Evolutionary conservation across 2,797 vertebrate species (phyloP).

Genomic region (Rhinoraja longicauda): DNA sequence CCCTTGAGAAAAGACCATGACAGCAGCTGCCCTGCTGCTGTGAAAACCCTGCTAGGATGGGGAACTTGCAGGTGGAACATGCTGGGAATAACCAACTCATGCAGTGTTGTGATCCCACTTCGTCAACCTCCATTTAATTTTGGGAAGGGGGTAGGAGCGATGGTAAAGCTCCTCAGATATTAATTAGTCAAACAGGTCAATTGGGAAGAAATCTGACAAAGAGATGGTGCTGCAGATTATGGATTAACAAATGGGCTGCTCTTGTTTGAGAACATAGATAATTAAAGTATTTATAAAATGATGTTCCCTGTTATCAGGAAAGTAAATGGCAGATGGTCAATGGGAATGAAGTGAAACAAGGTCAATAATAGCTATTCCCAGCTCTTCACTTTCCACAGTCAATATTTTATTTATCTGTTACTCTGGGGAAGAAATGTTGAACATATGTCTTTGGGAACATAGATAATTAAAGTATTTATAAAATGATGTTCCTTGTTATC

Average conservation of each 20-base stretch:
- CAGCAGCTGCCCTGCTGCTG: no score
- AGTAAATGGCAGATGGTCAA: slow-evolving; percentile 5
- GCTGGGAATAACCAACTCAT: not conserved
- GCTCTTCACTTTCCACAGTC: slow-evolving; percentile 15
- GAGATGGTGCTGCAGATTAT: not conserved
- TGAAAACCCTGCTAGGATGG: no score
- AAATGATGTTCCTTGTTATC: not conserved
- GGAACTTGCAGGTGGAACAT: no score
- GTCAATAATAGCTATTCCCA: not conserved
- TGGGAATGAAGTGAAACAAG: not conserved
- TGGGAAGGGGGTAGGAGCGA: not conserved
- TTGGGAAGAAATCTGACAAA: not conserved
- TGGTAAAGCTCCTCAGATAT: not conserved
- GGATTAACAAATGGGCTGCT: not conserved
- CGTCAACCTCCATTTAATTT: not conserved
- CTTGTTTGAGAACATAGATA: not conserved
- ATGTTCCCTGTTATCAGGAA: not conserved
- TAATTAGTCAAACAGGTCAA: not conserved
- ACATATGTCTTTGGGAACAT: not conserved
- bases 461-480: not conserved
- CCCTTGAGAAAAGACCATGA: no score
- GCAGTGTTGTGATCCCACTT: not conserved
- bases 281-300: not conserved
- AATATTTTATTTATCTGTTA: not conserved
- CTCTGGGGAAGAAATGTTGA: no score